These are phyloP conservation scores for Manacus vitellinus DNA, from an alignment of 2,113 vertebrate species.

Conservation along the genomic window DNA sequence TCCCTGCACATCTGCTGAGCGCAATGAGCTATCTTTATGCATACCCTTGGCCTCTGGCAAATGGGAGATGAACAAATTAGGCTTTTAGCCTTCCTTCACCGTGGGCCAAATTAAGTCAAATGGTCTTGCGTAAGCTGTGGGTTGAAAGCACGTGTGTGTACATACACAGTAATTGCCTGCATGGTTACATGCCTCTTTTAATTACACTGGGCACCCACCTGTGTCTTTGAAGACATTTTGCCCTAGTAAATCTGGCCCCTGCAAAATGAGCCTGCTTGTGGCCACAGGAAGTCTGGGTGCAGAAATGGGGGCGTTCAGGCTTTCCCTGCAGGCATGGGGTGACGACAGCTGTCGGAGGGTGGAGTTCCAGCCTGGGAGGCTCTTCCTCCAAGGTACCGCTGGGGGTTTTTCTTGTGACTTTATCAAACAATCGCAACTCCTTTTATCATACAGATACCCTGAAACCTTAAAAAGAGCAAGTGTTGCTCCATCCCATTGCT, in stretches of 20 bases:
- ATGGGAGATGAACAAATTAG: constrained; percentile 33
- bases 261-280: not conserved
- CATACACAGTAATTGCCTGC: not conserved
- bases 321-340: not conserved
- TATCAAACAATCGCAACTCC: not conserved
- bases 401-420: not conserved
- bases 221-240: not conserved
- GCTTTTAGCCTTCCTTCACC: constrained; percentile 38
- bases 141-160: not conserved
- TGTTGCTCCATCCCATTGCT: not conserved
- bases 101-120: constrained; percentile 18
- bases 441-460: not conserved
- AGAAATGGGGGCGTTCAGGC: not conserved
- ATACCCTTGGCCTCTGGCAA: constrained; percentile 42
- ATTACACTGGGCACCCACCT: not conserved
- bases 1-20: constrained; percentile 29
- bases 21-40: not conserved
- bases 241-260: not conserved
- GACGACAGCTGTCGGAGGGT: not conserved
- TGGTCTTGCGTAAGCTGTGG: constrained; percentile 17
- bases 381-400: not conserved
- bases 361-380: not conserved
- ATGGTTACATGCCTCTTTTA: not conserved
- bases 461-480: not conserved
- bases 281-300: not conserved